A percentile compares a stretch with the other conserved stretches of the same genome.
phyloP scores from a whole-genome alignment of 2,888 invertebrate species.

The Xestobium rufovillosum region DNA sequence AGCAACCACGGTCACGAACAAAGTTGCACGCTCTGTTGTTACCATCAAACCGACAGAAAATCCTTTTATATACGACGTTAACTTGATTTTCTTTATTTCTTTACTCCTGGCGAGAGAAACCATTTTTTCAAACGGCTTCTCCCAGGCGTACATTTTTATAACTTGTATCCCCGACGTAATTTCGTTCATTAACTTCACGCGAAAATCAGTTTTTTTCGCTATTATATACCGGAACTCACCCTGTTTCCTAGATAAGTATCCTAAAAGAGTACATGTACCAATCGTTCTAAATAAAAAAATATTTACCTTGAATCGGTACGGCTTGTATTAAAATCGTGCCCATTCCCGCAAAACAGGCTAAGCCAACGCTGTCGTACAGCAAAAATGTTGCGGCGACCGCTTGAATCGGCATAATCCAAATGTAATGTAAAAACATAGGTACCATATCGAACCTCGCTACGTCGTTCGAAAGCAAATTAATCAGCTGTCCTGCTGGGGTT shows the following conservation, averaged over 20 bases:
- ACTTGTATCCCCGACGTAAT: constrained; percentile 66
- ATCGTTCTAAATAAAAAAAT: constrained; percentile 16
- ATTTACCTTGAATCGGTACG: constrained; percentile 45
- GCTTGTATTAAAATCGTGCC: constrained; percentile 47
- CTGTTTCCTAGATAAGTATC: constrained; percentile 44
- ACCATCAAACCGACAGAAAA: constrained; percentile 59
- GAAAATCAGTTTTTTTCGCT: constrained; percentile 52
- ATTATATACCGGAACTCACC: constrained; percentile 44
- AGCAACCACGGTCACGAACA: constrained; percentile 72
- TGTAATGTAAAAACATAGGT: constrained; percentile 60
- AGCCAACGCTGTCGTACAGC: constrained; percentile 48
- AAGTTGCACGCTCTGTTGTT: constrained; percentile 76
- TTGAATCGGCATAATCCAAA: constrained; percentile 75
- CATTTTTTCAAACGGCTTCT: constrained; percentile 59
- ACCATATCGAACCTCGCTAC: constrained; percentile 72
- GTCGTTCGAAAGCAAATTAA: constrained; percentile 79
- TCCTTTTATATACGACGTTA: constrained; percentile 59
- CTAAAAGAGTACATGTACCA: constrained; percentile 30
- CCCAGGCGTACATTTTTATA: constrained; percentile 76
- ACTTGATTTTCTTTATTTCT: constrained; percentile 61
- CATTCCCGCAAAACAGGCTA: constrained; percentile 54
- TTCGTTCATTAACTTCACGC: constrained; percentile 67
- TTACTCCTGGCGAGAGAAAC: constrained; percentile 56
- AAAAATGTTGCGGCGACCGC: constrained; percentile 54
- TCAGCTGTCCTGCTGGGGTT: constrained; percentile 74